Evolutionary conservation across 2,797 vertebrate genomes (phyloP), one percentile per base, ranked within the genome.

Genomic region (Xenops minutus): DNA sequence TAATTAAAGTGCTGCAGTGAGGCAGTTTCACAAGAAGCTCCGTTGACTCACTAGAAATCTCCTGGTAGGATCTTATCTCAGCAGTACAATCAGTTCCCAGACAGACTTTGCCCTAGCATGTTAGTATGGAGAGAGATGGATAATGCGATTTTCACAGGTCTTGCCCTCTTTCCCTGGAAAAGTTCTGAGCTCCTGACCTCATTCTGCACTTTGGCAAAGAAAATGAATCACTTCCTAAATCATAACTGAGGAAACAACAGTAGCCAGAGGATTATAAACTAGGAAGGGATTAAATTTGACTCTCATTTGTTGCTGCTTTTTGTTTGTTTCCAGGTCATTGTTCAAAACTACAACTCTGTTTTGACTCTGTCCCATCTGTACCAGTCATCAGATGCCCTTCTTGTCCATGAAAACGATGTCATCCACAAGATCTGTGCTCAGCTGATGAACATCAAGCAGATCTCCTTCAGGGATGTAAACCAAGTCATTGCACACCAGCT

Each of bases 291-390:
- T 30, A 43, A 67, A 19, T 67, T 87, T 67, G 52, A 67, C 55
- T 84, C 62, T 71, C 44, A 34, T 29, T 49, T 77, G 14, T 43
- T 37, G 49, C 37, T 52, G 64, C 79, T 74, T 34, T 83, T 96
- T 54, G 63, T 82, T 73, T n/a, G 59, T 81, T 96, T 69, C 63
- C 94, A 99, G 99, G 99, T 99, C 78, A 99, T 99, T 36, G 99
- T 99, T 89, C 99, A 99, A 97, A 99, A 99, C 97, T 99, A 99
- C 97, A 99, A 99, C 97, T 99, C 99, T 0, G 97, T 99, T 96
- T 97, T 99, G 97, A 99, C 99, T 1, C 97, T 99, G 73, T 98
- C 99, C 43, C 98, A 98, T 81, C 98, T 99, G 74, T 99, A 99
- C 97, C 98, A 97, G 91, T 98, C 98, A 61, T 99, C 99, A 6